These are phyloP conservation scores for Dendrolimus punctatus DNA, from an alignment of 1,140 invertebrate genomes.

Conservation along the genomic window DNA sequence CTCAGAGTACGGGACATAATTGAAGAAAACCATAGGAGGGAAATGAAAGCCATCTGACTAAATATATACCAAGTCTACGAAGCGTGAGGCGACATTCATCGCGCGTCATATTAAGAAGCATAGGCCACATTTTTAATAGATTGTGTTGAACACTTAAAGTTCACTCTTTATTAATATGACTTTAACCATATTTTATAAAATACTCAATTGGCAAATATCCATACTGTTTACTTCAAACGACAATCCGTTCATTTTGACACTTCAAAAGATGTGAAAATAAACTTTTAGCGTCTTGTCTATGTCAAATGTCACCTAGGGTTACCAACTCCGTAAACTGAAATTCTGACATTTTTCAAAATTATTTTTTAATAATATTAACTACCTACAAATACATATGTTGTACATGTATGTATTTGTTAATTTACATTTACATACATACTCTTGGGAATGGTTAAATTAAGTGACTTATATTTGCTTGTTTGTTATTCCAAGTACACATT, in stretches of 20 bases:
- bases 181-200: conserved; percentile 67
- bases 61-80: conserved; percentile 83
- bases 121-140: conserved; percentile 63
- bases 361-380: too few species aligned
- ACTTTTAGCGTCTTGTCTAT: conserved; percentile 52
- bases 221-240: conserved; percentile 73
- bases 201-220: conserved; percentile 68
- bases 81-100: conserved; percentile 91
- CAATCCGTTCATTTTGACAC: conserved; percentile 71
- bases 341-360: too few species aligned
- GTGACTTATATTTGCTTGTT: too few species aligned
- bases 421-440: too few species aligned
- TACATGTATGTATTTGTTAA: too few species aligned
- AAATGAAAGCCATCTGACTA: conserved; percentile 69
- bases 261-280: conserved; percentile 50
- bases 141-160: conserved; percentile 41
- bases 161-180: conserved; percentile 49
- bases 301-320: conserved; percentile 5
- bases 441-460: too few species aligned
- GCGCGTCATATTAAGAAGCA: conserved; percentile 69
- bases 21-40: conserved; percentile 64
- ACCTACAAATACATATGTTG: too few species aligned
- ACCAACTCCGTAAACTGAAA: too few species aligned
- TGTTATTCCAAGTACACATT: too few species aligned
- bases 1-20: conserved; percentile 19